Percentiles rank a stretch among this genome's conserved stretches.
Conservation (phyloP, 2,888 invertebrate genomes). For the Mesorhabditis sp. region DNA sequence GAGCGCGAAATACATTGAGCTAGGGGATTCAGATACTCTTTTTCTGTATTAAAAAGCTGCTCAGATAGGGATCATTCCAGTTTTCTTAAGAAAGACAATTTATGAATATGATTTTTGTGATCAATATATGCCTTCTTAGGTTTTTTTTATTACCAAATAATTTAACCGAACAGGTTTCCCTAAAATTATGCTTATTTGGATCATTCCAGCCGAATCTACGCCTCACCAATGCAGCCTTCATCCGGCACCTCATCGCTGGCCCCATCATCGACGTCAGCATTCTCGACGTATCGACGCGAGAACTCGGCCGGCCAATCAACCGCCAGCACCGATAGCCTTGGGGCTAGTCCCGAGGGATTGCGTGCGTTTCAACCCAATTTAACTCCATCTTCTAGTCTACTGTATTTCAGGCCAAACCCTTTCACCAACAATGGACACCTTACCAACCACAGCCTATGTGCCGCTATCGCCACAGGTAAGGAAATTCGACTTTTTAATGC, state of each 20-base stretch:
- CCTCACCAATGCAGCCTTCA: neutral
- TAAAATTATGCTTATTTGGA: no score
- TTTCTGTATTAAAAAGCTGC: no score
- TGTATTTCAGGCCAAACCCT: neutral
- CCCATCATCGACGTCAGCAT: conserved; percentile 2
- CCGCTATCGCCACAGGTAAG: neutral
- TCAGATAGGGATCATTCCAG: no score
- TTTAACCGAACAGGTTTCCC: no score
- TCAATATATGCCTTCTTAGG: no score
- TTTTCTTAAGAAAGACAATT: no score
- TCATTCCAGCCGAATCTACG: neutral
- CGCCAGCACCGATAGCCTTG: neutral
- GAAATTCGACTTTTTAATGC: neutral
- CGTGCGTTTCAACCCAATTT: neutral
- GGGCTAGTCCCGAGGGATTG: neutral
- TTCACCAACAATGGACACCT: neutral
- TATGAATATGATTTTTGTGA: no score
- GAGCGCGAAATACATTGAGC: no score
- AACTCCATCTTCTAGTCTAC: neutral
- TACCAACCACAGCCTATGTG: conserved; percentile 3
- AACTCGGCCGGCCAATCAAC: neutral
- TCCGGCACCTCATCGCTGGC: neutral
- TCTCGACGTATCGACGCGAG: conserved; percentile 5
- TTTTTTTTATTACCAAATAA: no score
- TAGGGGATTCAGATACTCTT: no score